A percentile compares a stretch with the other conserved stretches of the same genome.
These are phyloP conservation scores for Heterocephalus glaber DNA, from an alignment of 2,113 vertebrate species.

Conservation along the genomic window DNA sequence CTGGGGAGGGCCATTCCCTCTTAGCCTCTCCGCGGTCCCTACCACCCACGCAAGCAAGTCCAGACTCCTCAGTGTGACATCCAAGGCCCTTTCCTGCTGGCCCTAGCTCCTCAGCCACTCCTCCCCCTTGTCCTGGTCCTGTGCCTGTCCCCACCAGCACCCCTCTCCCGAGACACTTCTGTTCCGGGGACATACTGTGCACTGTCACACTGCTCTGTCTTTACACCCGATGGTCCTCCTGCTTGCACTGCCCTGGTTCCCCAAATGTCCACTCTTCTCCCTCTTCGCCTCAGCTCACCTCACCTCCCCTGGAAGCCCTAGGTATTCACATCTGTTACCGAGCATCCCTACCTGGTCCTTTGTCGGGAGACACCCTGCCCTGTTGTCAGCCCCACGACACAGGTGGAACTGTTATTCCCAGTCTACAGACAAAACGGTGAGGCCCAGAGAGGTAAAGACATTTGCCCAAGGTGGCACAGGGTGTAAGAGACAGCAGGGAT, in stretches of 20 bases:
- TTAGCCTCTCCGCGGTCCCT: background rate
- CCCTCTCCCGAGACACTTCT: background rate
- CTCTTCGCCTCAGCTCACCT: background rate
- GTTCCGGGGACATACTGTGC: rapidly evolving
- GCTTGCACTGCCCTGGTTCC: background rate
- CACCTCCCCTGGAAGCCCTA: background rate
- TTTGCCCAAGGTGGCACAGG: background rate
- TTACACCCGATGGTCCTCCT: rapidly evolving
- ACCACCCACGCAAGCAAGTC: background rate
- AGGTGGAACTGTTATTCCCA: background rate
- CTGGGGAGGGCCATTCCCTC: background rate
- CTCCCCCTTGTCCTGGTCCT: background rate
- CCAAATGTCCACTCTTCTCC: background rate
- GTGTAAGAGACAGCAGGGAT: background rate
- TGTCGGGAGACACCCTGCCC: background rate
- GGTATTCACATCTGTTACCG: too few species aligned
- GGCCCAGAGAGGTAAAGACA: background rate
- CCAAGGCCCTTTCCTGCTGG: background rate
- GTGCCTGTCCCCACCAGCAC: rapidly evolving
- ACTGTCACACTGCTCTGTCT: background rate
- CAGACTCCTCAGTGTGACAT: background rate
- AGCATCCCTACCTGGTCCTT: background rate
- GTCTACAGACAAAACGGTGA: background rate
- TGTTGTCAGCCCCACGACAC: background rate
- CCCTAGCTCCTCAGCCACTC: background rate